A percentile compares a stretch with the other conserved stretches of the same genome.
Conservation (phyloP, 1,140 invertebrate species). For the Drosophila busckii region DNA sequence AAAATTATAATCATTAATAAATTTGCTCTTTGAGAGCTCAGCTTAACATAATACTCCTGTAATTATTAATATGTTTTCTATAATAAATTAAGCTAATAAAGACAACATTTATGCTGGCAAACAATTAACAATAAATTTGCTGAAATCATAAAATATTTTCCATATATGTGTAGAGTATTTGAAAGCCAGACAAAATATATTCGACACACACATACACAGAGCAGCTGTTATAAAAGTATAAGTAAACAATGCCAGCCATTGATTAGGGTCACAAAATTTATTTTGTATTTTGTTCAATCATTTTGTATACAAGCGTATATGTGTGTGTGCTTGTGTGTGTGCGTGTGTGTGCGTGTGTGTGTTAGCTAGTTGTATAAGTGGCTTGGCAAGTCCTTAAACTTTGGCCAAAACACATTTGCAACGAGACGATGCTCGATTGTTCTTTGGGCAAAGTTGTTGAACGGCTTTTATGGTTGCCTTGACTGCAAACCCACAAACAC, state of each 20-base stretch:
- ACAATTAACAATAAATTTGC: too few relatives aligned
- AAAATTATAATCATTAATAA: too few relatives aligned
- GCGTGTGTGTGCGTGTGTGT: too few relatives aligned
- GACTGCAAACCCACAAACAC: constrained; percentile 26
- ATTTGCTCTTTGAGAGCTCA: too few relatives aligned
- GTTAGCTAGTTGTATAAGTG: too few relatives aligned
- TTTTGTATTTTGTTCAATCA: constrained; percentile 16
- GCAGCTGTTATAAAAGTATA: constrained; percentile 10
- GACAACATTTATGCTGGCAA: too few relatives aligned
- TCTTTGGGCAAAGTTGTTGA: constrained; percentile 28
- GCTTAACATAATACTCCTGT: too few relatives aligned
- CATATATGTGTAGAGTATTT: constrained; percentile 13
- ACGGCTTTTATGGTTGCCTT: constrained; percentile 29
- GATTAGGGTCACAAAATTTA: constrained; percentile 35
- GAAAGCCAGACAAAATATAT: neutral
- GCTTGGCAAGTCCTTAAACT: constrained; percentile 11
- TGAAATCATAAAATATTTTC: neutral
- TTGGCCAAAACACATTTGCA: constrained; percentile 50
- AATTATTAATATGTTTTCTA: too few relatives aligned
- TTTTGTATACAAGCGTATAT: constrained; percentile 14
- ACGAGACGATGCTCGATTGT: constrained; percentile 14
- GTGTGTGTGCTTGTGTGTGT: too few relatives aligned
- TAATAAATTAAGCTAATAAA: too few relatives aligned
- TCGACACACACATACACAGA: too few relatives aligned
- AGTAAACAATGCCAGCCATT: constrained; percentile 25